Evolutionary conservation across 2,888 invertebrate species (phyloP), one percentile per base, ranked within the genome.

Genomic region (Nymphalis urticae): DNA sequence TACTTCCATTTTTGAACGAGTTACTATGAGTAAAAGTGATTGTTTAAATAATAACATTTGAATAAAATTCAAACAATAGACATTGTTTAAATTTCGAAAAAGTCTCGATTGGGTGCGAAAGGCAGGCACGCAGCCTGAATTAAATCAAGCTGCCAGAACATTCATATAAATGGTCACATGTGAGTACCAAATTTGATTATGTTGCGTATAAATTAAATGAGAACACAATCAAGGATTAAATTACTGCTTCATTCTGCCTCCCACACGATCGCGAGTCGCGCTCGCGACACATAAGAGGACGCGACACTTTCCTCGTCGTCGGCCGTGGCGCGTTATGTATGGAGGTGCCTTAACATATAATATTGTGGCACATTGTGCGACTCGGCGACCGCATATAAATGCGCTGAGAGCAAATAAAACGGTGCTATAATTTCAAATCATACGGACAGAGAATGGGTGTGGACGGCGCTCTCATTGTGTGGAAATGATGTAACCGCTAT

Each of bases 351-450:
- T 83, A 85, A 87, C 88, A 89, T 90, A 89, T 89, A 89, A 87
- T 86, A 86, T 85, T 84, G 86, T 86, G 83, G 88, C 87, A 89
- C 90, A 90, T 88, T 90, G 91, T 88, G 85, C 84, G 80, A 83
- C 89, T 86, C 83, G 81, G 84, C 83, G 88, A 87, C 88, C 88
- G 92, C 89, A 91, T 92, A 92, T 90, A 92, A 91, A 92, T 90
- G 92, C 87, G 87, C 82, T 79, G 83, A 89, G 91, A 92, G 90
- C 92, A 92, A 92, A 92, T 92, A 92, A 92, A 92, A 92, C 87
- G 90, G 91, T 91, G 92, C 92, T 91, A 92, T 92, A 92, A 92
- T 92, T 92, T 92, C 92, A 92, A 92, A 92, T 92, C 92, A 92
- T 92, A 91, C 89, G 91, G 92, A 92, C 92, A 92, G 91, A 92